Evolutionary conservation across 2,113 vertebrate genomes (phyloP), one percentile per base, ranked within the genome.

Genomic region (Clarias magur): DNA sequence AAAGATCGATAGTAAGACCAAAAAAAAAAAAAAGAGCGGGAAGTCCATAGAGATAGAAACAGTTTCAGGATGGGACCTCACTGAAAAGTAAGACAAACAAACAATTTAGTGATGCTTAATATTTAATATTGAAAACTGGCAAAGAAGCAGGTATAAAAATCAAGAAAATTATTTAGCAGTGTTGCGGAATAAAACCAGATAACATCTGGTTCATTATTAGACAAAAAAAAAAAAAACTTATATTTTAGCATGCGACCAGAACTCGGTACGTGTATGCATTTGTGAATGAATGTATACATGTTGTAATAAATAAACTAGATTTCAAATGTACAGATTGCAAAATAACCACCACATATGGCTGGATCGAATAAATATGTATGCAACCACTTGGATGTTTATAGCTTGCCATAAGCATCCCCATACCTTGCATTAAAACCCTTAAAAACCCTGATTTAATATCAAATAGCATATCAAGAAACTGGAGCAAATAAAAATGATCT

Each of bases 11-110:
- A 57, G 68, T 48, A n/a, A 59, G 75, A 60, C 10, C 30, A 27
- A 59, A n/a, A 75, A 60, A 59, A 83, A 90, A 60, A 59, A 83
- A 90, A 90, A 85, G 82, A 90, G 82, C 63, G 70, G 89, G 89
- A 88, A 85, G 68, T 8, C 48, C 75, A 27, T 12, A 27, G 75
- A 75, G 9, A 53, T 7, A 42, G 3, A 80, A 81, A 62, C 57
- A 38, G 79, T 60, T 81, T 81, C 57, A 62, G 13, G 17, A 80
- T 23, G 17, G 1, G 72, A 34, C 34, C 23, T 80, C 27, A 27
- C 12, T 54, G 38, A 68, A 84, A 87, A 85, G 23, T 4, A 85
- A 83, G 62, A 53, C 34, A 68, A 72, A 82, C 42, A 62, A 60
- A 48, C n/a, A 56, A 30, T 11, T 19, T 25, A n/a, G 59, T 68